Conservation (phyloP, 1,140 invertebrate genomes). For the Camponotus vicinus region DNA sequence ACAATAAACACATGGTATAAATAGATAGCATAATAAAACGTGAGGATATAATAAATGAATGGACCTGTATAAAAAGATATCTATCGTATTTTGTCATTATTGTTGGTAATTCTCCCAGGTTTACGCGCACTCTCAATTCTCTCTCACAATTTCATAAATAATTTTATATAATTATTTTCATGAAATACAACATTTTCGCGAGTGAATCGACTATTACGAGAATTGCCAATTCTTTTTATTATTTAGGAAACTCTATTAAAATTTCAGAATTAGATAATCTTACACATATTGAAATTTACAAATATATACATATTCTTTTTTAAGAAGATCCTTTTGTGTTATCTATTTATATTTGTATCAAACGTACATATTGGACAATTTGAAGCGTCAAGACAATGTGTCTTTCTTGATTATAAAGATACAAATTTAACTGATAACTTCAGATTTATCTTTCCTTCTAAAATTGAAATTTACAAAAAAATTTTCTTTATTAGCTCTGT, state of each 20-base stretch:
- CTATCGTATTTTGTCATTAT: constrained; percentile 33
- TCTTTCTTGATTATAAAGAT: background rate
- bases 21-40: constrained; percentile 83
- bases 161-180: constrained; percentile 17
- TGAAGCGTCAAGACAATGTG: background rate
- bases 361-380: no score
- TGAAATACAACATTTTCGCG: background rate
- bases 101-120: background rate
- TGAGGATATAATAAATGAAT: constrained; percentile 84
- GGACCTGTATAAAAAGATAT: constrained; percentile 71
- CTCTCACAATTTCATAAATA: background rate
- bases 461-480: background rate
- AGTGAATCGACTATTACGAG: background rate
- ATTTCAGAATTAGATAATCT: background rate
- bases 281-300: background rate
- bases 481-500: background rate
- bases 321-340: no score
- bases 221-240: background rate
- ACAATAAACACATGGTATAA: constrained; percentile 73
- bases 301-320: no score
- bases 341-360: no score
- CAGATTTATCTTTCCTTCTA: background rate
- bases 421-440: background rate
- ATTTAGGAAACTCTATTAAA: background rate
- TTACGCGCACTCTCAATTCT: background rate